Evolutionary conservation across 2,113 vertebrate genomes (phyloP), one percentile per base, ranked within the genome.

Genomic region (Raphicerus campestris): DNA sequence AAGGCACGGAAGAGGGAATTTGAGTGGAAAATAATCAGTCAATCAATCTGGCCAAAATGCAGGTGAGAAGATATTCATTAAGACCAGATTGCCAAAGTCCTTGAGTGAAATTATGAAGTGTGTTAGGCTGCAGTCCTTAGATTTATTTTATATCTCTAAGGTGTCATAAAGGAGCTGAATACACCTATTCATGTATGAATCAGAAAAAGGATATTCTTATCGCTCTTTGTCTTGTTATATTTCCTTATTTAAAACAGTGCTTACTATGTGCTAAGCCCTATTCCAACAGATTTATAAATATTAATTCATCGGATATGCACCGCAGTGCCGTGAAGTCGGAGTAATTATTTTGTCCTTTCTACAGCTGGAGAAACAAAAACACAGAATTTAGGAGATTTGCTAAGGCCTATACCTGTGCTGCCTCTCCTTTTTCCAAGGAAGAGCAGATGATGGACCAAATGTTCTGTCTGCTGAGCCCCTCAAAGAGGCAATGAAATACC

Each of bases 121-220:
- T 66, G 30, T 51, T 66, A 56, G 47, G 5, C 28, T 85, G 8
- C 49, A 51, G 20, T 83, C 24, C 35, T 81, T 51, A 30, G 49
- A 58, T 87, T 97, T 83, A 92, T 58, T 63, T 85, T 85, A 24
- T n/a, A 95, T 24, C n/a, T 66, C 70, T 20, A 96, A 89, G 45
- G 32, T 70, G 7, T 26, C 39, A 75, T 28, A 28, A 7, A 63
- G 55, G 91, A 73, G 73, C 28, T 78, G 60, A 80, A 91, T 66
- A 61, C 20, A 86, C 32, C 83, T 63, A 61, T 92, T 93, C 58
- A 90, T 55, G 73, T 7, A 70, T 60, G 49, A 49, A 78, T 85
- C 75, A 70, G 85, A 94, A 77, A 39, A 78, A 77, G 19, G 26
- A 56, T 17, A 45, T 63, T 51, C 53, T 75, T 42, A 80, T 42